phyloP scores from a whole-genome alignment of 1,140 invertebrate species.

The Metopolophium dirhodum region DNA sequence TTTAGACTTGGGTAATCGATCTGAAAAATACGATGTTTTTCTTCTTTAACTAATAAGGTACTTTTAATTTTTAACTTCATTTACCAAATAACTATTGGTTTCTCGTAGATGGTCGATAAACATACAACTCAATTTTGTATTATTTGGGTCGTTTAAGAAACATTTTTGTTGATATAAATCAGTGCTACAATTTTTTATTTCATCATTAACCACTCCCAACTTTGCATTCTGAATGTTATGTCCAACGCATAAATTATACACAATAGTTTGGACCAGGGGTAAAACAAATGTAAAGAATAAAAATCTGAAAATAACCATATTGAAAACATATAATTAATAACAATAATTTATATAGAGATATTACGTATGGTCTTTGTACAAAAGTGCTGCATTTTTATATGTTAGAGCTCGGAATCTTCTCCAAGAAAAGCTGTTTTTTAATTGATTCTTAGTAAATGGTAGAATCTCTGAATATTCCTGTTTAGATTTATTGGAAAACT shows the following conservation, averaged over 20 bases:
- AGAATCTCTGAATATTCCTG: neutral
- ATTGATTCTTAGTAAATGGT: neutral
- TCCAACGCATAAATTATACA: constrained; percentile 93
- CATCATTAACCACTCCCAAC: constrained; percentile 84
- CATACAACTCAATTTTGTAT: constrained; percentile 44
- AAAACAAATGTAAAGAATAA: constrained; percentile 89
- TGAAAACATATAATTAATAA: neutral
- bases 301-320: constrained; percentile 67
- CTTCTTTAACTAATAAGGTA: neutral
- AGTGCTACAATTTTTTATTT: constrained; percentile 64
- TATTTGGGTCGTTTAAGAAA: neutral
- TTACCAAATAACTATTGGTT: neutral
- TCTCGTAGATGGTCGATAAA: constrained; percentile 24
- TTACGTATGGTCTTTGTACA: constrained; percentile 45
- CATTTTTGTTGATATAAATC: neutral
- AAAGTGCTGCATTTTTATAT: constrained; percentile 32
- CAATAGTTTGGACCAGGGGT: constrained; percentile 87
- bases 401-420: constrained; percentile 37
- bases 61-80: neutral
- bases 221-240: constrained; percentile 83
- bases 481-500: neutral
- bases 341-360: neutral
- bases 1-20: neutral
- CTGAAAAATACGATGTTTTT: neutral
- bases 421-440: constrained; percentile 37